These are phyloP conservation scores for Electrona antarctica DNA, from an alignment of 2,113 vertebrate species.

Conservation along the genomic window DNA sequence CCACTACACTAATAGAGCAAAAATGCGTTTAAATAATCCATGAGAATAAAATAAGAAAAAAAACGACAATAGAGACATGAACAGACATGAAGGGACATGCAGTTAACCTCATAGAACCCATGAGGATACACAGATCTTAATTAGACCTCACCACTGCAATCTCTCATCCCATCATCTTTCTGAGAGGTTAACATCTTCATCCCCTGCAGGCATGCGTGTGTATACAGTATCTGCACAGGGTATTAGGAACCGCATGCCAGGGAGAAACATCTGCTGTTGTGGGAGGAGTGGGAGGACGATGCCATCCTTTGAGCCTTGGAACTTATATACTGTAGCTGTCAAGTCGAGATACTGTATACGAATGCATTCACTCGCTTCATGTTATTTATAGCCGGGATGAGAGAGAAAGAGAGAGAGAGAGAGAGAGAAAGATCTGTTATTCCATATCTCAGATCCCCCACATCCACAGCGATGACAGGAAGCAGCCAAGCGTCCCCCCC, in stretches of 20 bases:
- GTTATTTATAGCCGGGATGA: constrained; percentile 47
- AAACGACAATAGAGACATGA: background rate
- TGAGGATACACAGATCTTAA: constrained; percentile 13
- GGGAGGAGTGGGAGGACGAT: background rate
- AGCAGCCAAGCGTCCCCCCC: constrained; percentile 62
- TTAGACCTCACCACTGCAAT: constrained; percentile 22
- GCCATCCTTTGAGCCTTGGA: constrained; percentile 16
- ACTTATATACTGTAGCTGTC: constrained; percentile 14
- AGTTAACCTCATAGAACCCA: background rate
- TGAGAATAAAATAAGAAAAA: background rate
- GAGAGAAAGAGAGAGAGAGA: constrained; percentile 16
- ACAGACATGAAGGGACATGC: background rate
- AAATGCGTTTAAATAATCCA: background rate
- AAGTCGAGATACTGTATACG: constrained; percentile 40
- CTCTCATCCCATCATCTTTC: background rate
- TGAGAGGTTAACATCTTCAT: constrained; percentile 1
- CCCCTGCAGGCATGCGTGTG: constrained; percentile 19
- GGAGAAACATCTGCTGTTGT: constrained; percentile 49
- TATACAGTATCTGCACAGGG: constrained; percentile 32
- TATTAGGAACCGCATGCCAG: constrained; percentile 48
- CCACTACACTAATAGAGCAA: background rate
- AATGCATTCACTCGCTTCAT: background rate
- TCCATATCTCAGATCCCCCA: constrained; percentile 65
- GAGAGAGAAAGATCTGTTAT: constrained; percentile 35
- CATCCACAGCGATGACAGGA: constrained; percentile 62